phyloP scores from a whole-genome alignment of 1,140 invertebrate species.

The Polyergus mexicanus region DNA sequence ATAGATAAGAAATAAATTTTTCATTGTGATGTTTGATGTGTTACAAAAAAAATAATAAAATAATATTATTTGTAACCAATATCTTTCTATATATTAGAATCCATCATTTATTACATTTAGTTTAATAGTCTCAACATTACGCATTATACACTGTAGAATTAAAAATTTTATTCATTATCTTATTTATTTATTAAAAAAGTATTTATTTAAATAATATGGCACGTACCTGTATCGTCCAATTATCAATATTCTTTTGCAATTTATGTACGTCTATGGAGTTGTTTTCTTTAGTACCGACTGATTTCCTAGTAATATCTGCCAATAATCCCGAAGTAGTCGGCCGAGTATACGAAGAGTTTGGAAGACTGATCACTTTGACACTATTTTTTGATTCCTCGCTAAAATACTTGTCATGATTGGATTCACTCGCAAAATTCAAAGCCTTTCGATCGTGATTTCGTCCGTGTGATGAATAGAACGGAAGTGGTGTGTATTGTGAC shows the following conservation, averaged over 20 bases:
- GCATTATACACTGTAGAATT: neutral
- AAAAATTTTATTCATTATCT: no score
- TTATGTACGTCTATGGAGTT: constrained; percentile 90
- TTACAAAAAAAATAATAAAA: neutral
- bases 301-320: constrained; percentile 76
- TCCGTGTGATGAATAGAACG: constrained; percentile 82
- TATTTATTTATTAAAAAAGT: neutral
- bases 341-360: constrained; percentile 63
- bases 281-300: constrained; percentile 78
- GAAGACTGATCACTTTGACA: constrained; percentile 75
- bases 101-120: neutral
- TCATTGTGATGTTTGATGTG: neutral
- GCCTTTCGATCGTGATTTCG: constrained; percentile 78
- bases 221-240: constrained; percentile 93
- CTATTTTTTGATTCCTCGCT: constrained; percentile 78
- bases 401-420: constrained; percentile 78
- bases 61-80: neutral
- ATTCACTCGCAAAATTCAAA: constrained; percentile 78
- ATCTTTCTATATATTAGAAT: neutral
- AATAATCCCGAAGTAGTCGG: constrained; percentile 65
- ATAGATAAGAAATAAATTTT: neutral
- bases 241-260: constrained; percentile 93
- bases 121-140: neutral
- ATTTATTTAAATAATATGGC: neutral
- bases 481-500: constrained; percentile 88